These are phyloP conservation scores for Heliconius sara DNA, from an alignment of 2,888 invertebrate species.

Conservation along the genomic window DNA sequence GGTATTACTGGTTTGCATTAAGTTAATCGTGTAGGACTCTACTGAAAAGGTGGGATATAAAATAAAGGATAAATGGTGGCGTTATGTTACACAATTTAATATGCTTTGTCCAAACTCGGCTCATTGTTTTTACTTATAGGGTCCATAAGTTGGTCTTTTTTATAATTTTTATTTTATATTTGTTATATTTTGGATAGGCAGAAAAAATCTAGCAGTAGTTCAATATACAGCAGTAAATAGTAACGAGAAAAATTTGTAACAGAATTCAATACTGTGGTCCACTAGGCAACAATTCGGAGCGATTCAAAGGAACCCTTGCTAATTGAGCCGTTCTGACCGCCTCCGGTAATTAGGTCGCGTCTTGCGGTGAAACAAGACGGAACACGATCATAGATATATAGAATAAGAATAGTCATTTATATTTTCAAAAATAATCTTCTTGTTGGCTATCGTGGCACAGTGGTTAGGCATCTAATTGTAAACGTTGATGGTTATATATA, in stretches of 20 bases:
- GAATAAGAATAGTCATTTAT: neutral
- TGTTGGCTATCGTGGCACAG: no score
- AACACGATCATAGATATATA: neutral
- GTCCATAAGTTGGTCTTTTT: no score
- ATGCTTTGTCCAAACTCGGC: no score
- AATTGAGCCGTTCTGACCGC: constrained; percentile 52
- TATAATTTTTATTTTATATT: no score
- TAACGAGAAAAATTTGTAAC: constrained; percentile 17
- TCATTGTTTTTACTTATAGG: no score
- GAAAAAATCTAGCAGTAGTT: no score
- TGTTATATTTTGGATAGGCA: no score
- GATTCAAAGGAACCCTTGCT: constrained; percentile 46
- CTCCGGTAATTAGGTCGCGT: constrained; percentile 49
- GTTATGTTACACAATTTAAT: no score
- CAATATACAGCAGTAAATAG: neutral
- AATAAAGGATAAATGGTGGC: no score
- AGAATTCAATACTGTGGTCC: constrained; percentile 34
- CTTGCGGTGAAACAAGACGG: constrained; percentile 5
- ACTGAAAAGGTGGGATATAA: neutral
- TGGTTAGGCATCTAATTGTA: no score
- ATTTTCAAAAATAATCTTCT: neutral
- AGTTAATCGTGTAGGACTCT: neutral
- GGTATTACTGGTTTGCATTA: neutral
- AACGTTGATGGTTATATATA: no score
- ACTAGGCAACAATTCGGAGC: constrained; percentile 39